Evolutionary conservation across 2,888 invertebrate species (phyloP).

Genomic region (Tipula vernalis): DNA sequence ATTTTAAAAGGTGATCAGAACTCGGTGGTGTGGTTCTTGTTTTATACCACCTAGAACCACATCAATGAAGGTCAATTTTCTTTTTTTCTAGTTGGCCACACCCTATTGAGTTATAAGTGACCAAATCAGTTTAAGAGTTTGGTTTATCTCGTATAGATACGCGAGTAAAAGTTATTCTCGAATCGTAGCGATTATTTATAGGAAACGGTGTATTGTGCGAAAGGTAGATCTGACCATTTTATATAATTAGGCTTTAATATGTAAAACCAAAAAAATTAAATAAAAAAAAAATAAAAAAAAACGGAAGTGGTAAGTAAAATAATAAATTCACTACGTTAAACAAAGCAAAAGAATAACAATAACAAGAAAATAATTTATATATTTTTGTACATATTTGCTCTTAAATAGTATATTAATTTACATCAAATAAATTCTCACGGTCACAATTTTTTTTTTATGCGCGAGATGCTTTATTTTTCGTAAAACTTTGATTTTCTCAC

Average conservation of each 20-base stretch:
- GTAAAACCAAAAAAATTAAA: background rate
- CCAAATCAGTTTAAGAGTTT: no score
- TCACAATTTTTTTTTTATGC: background rate
- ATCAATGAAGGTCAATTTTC: no score
- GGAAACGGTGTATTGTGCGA: background rate
- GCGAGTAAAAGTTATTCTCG: no score
- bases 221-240: background rate
- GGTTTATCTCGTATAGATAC: no score
- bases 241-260: background rate
- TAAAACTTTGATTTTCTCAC: background rate
- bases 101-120: no score
- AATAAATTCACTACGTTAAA: background rate
- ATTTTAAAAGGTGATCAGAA: no score
- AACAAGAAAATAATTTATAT: background rate
- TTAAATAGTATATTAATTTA: background rate
- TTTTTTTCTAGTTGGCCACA: no score
- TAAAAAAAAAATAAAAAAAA: background rate
- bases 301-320: background rate
- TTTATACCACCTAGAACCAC: no score
- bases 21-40: no score
- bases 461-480: no score
- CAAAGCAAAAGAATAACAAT: background rate
- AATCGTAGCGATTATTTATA: background rate
- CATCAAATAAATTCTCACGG: background rate
- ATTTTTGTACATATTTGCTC: background rate